These are phyloP conservation scores for Spodoptera littoralis DNA, from an alignment of 2,888 invertebrate species.

Conservation along the genomic window DNA sequence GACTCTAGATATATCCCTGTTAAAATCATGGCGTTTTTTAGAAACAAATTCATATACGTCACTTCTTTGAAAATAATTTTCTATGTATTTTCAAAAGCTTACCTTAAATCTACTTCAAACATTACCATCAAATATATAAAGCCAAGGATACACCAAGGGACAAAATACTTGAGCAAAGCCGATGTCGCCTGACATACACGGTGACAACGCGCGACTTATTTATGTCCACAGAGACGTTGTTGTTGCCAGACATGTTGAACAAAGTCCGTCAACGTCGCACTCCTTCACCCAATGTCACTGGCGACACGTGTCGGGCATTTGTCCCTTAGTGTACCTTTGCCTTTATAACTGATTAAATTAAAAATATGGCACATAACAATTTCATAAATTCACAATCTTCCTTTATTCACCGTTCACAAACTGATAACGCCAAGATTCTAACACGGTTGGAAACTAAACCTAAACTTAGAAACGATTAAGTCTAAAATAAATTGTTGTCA, in stretches of 20 bases:
- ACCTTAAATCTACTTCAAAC: too few species aligned
- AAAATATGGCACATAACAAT: slow-evolving; percentile 20
- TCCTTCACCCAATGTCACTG: too few species aligned
- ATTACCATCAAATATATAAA: background rate
- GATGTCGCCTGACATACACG: too few species aligned
- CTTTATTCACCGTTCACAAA: slow-evolving; percentile 16
- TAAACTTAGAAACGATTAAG: slow-evolving; percentile 16
- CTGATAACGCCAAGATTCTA: slow-evolving; percentile 50
- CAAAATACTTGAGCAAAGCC: too few species aligned
- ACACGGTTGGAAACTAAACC: slow-evolving; percentile 44
- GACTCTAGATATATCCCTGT: slow-evolving; percentile 37
- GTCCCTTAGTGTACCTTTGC: background rate
- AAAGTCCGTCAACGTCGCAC: too few species aligned
- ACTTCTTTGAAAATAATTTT: background rate
- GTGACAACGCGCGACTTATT: too few species aligned
- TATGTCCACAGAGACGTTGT: too few species aligned
- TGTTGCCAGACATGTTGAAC: too few species aligned
- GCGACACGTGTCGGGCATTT: too few species aligned
- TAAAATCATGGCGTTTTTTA: slow-evolving; percentile 53
- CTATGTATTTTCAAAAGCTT: background rate
- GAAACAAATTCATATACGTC: background rate
- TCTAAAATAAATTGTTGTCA: slow-evolving; percentile 67
- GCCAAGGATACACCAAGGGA: too few species aligned
- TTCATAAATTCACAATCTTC: background rate
- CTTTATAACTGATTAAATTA: too few species aligned